A percentile compares a stretch with the other conserved stretches of the same genome.
Conservation (phyloP, 37 sponge, comb jelly and placozoan species). For the Agelas oroides region DNA sequence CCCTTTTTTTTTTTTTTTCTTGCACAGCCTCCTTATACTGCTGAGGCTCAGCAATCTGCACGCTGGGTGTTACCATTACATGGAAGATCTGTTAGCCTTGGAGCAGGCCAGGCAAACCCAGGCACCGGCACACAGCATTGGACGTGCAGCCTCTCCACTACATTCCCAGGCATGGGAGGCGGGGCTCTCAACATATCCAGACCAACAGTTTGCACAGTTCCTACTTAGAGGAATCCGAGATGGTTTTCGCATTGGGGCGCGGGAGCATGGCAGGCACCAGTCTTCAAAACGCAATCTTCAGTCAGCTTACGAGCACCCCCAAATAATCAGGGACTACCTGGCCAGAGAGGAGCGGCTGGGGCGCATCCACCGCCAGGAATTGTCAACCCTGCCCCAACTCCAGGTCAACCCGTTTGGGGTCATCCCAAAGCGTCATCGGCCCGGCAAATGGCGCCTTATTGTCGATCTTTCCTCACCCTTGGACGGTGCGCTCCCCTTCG, state of each 20-base stretch:
- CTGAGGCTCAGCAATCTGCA: too few species aligned
- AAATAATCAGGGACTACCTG: background rate
- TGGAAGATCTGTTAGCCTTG: too few species aligned
- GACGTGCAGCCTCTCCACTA: too few species aligned
- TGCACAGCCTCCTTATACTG: too few species aligned
- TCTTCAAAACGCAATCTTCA: background rate
- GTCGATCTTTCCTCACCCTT: background rate
- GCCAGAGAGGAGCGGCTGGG: background rate
- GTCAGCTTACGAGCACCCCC: background rate
- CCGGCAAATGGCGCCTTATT: background rate
- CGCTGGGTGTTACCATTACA: too few species aligned
- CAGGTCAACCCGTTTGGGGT: conserved; percentile 3
- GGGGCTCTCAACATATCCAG: background rate
- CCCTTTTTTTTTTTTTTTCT: too few species aligned
- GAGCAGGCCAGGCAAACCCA: too few species aligned
- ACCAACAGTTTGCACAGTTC: background rate
- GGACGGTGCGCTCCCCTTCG: background rate
- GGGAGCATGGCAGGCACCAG: background rate
- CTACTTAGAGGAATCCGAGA: background rate
- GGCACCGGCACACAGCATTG: too few species aligned
- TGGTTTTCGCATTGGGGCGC: background rate
- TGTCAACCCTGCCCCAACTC: background rate
- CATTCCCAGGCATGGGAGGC: too few species aligned
- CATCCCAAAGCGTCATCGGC: background rate
- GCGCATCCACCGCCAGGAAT: background rate